Conservation (phyloP, 2,797 vertebrate species). For the Pyrrhura leucotis region DNA sequence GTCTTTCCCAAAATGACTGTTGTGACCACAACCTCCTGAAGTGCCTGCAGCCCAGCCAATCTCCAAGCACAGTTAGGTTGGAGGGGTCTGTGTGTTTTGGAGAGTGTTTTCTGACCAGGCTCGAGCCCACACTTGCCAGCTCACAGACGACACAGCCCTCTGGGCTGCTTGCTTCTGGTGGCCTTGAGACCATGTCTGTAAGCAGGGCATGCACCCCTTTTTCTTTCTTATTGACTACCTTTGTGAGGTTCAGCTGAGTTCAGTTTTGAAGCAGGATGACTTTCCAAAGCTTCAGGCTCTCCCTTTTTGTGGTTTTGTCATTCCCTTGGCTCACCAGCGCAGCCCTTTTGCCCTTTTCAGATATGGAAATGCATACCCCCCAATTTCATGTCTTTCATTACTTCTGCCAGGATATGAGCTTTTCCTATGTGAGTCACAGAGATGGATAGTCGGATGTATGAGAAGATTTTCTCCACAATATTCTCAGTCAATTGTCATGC, state of each 20-base stretch:
- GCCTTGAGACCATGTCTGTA: background rate
- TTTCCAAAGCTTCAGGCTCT: background rate
- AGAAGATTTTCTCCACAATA: background rate
- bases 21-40: background rate
- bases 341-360: background rate
- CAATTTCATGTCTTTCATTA: background rate
- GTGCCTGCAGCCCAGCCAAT: accelerated
- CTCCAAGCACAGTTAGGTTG: accelerated
- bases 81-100: background rate
- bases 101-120: background rate
- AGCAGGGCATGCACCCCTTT: background rate
- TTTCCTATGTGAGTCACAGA: background rate
- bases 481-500: background rate
- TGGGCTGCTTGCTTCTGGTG: background rate
- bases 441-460: background rate
- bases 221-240: background rate
- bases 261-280: background rate
- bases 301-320: background rate
- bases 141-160: background rate
- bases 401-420: background rate
- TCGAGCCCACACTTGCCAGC: background rate
- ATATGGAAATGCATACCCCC: background rate
- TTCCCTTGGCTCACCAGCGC: background rate
- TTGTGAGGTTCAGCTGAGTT: background rate
- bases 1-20: background rate